Evolutionary conservation across 2,113 vertebrate species (phyloP), one percentile per base, ranked within the genome.

Genomic region (Ibidorhyncha struthersii): DNA sequence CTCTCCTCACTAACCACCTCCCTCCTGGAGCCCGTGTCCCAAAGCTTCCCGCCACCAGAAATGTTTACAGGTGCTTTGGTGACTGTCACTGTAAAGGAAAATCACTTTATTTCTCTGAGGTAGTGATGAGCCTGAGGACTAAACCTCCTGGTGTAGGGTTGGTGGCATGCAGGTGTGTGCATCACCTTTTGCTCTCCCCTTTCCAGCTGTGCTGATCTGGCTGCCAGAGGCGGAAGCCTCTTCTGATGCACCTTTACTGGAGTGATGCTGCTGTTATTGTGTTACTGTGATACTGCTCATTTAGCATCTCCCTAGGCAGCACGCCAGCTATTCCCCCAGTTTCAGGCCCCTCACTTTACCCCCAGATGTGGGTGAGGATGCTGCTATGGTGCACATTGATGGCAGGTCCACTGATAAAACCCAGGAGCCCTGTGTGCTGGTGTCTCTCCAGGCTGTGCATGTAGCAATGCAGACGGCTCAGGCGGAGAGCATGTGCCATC

Each of bases 191-290:
- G 21, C 13, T 90, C 12, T 2, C 3, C 4, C 0, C 17, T 74
- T 79, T 30, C 1, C 2, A 66, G 22, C 34, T 76, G 20, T 27
- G 27, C 6, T 36, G 21, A 10, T 83, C 21, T 53, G 12, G 29
- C 55, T 25, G 5, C 62, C 5, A 8, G 27, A 55, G 49, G 49
- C 12, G 25, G 55, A 38, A 43, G 7, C 9, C 2, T 63, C 25
- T 62, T 34, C 30, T 29, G 13, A 71, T 38, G 23, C 6, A 21
- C 18, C 15, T 91, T 67, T 62, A 55, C n/a, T n/a, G 32, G 32
- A 29, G 21, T 0, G 0, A 22, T 56, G 49, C 26, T 80, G 67
- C 34, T 83, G 34, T 50, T 50, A 50, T 47, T 11, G 6, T 1
- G 3, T 71, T 80, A 3, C 59, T 65, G 25, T 65, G 65, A 21